phyloP scores from a whole-genome alignment of 2,797 vertebrate species.

The Halcyon chelicuti region DNA sequence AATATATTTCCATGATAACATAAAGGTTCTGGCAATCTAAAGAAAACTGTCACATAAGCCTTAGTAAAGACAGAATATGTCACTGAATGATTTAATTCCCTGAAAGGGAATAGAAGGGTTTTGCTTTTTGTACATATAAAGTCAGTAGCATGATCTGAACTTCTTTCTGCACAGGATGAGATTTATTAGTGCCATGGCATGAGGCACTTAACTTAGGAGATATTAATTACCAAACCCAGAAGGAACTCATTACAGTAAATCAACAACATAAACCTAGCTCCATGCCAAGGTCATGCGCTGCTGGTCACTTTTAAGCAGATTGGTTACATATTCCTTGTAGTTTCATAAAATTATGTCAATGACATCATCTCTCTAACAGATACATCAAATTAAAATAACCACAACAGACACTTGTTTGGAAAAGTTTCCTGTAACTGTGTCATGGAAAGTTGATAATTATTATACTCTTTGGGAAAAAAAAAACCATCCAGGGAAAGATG shows the following conservation, averaged over 20 bases:
- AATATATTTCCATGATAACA: not conserved
- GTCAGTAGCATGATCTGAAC: not conserved
- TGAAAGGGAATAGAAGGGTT: not conserved
- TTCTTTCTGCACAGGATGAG: not conserved
- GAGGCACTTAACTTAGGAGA: not conserved
- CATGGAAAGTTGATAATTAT: not conserved
- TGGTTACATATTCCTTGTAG: not conserved
- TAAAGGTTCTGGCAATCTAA: not conserved
- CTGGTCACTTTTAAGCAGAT: not conserved
- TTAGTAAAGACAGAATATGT: not conserved
- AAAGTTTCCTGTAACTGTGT: not conserved
- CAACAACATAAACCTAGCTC: not conserved
- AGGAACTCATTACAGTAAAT: not conserved
- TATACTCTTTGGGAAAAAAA: not conserved
- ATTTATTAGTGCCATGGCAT: constrained; percentile 28
- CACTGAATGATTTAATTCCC: not conserved
- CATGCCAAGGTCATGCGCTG: not conserved
- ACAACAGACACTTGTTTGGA: not conserved
- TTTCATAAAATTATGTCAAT: not conserved
- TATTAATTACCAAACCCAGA: constrained; percentile 41
- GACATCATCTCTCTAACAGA: not conserved
- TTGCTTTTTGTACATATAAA: not conserved
- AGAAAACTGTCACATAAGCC: not conserved
- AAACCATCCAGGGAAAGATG: not conserved
- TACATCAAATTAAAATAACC: not conserved